Evolutionary conservation across 2,113 vertebrate genomes (phyloP), one percentile per base, ranked within the genome.

Genomic region (Amia ocellicauda): DNA sequence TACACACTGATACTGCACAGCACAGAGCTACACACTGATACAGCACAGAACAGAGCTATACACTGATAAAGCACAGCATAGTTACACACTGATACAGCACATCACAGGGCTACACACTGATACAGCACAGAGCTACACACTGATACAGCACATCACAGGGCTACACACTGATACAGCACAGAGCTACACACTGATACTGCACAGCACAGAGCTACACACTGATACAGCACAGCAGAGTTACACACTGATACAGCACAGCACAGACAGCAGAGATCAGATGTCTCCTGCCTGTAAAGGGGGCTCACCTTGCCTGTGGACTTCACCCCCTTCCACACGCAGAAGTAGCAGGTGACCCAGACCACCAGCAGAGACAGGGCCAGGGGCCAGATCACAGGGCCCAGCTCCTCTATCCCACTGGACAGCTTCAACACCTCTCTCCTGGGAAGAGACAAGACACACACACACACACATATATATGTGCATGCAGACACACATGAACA

Each of bases 241-340:
- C n/a, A n/a, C n/a, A n/a, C n/a, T n/a, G n/a, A n/a, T n/a, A n/a
- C n/a, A n/a, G n/a, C n/a, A n/a, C n/a, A n/a, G n/a, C n/a, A n/a
- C n/a, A n/a, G n/a, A n/a, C n/a, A n/a, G n/a, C n/a, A n/a, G n/a
- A n/a, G n/a, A n/a, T n/a, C n/a, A n/a, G n/a, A 3, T 59, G 58
- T 59, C 36, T 43, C 27, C 20, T 2, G 40, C 45, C 20, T 23
- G 13, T 58, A 20, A 20, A 36, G 24, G 22, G 20, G 13, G 11
- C 69, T 83, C 77, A 91, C 81, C 84, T 93, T 93, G 49, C 89
- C 89, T 0, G 83, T 88, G 64, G 85, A 90, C 75, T 93, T 95
- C 70, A 93, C 86, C 47, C 87, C 84, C 69, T 91, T 91, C 88
- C 89, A 92, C 43, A 92, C 83, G 40, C 88, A 93, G 80, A 94